Evolutionary conservation across 92 coral and sea anemone genomes (phyloP).

Genomic region (Virgularia gustaviana): DNA sequence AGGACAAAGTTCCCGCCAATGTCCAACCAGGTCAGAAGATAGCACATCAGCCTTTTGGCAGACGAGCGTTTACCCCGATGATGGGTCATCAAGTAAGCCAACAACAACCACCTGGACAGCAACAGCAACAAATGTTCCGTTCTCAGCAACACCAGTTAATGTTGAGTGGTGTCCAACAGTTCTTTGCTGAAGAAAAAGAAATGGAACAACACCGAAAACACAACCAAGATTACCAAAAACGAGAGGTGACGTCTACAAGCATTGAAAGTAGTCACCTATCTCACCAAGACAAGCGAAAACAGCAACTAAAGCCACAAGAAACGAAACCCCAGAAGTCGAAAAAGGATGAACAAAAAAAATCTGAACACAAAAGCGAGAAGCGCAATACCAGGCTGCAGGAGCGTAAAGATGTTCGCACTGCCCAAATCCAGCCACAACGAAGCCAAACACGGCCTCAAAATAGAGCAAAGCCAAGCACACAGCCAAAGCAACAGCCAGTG

Average conservation of each 20-base stretch:
- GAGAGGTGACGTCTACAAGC: neutral
- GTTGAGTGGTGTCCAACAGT: constrained; percentile 50
- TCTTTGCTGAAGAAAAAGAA: constrained; percentile 38
- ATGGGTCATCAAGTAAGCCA: constrained; percentile 50
- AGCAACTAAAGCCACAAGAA: constrained; percentile 11
- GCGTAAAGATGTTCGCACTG: constrained; percentile 23
- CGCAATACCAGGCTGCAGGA: constrained; percentile 5
- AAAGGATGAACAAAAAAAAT: constrained; percentile 31
- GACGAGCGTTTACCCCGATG: constrained; percentile 51
- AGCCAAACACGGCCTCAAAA: constrained; percentile 25
- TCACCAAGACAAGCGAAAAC: neutral
- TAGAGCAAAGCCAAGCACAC: constrained; percentile 8
- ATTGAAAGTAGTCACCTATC: constrained; percentile 6
- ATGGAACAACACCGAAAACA: constrained; percentile 34
- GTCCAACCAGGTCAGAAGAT: constrained; percentile 60
- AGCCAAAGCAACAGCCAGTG: constrained; percentile 11
- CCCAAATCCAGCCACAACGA: constrained; percentile 32
- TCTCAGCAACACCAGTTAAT: constrained; percentile 81
- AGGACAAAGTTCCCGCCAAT: constrained; percentile 66
- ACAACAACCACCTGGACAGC: constrained; percentile 43
- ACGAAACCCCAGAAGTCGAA: constrained; percentile 39
- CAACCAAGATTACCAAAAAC: constrained; percentile 18
- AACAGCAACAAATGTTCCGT: constrained; percentile 56
- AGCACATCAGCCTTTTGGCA: constrained; percentile 52
- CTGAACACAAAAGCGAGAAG: neutral